These are phyloP conservation scores for Anas capensis DNA, from an alignment of 2,797 vertebrate genomes.

Conservation along the genomic window DNA sequence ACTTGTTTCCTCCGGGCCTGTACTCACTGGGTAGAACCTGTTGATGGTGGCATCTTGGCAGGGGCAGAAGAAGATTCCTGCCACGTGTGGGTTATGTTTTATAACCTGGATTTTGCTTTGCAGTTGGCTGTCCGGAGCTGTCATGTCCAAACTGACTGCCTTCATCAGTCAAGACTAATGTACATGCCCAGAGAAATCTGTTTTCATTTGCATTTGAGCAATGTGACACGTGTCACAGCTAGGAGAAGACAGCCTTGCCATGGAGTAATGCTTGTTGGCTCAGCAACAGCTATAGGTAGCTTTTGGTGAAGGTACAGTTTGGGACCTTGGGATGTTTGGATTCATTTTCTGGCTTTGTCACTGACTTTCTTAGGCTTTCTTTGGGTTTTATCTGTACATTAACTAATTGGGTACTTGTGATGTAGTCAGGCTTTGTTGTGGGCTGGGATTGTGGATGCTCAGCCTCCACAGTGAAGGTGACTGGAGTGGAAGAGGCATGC, in stretches of 20 bases:
- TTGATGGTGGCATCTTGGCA: constrained; percentile 31
- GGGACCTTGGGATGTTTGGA: background rate
- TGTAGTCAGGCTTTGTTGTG: background rate
- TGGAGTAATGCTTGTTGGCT: background rate
- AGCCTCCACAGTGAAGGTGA: background rate
- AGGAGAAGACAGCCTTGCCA: background rate
- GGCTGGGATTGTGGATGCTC: background rate
- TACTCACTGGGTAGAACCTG: background rate
- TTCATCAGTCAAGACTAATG: background rate
- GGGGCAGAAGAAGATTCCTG: background rate
- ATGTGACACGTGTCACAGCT: background rate
- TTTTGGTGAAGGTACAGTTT: background rate
- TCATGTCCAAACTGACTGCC: background rate
- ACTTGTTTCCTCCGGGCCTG: background rate
- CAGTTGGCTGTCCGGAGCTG: background rate
- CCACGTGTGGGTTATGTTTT: background rate
- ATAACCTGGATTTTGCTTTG: background rate
- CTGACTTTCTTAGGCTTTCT: background rate
- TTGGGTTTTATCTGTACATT: background rate
- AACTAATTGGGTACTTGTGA: background rate
- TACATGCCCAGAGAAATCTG: background rate
- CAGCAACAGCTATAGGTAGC: background rate
- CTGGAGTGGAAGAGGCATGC: background rate
- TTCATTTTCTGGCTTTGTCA: background rate
- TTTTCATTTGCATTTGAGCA: background rate